Conservation (phyloP, 2,797 vertebrate genomes). For the Rhinoraja longicauda region DNA sequence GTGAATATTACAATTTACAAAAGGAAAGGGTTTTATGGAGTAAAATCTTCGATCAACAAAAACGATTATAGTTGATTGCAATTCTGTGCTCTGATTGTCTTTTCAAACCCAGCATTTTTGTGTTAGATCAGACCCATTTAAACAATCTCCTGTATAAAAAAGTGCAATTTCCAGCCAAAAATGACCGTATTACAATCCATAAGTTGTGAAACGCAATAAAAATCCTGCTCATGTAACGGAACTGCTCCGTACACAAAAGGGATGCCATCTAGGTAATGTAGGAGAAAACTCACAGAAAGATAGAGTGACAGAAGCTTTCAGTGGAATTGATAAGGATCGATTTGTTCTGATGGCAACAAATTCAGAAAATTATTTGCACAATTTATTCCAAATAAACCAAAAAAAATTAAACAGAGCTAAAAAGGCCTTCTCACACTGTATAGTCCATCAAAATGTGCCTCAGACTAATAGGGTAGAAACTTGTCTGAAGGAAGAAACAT, state of each 20-base stretch:
- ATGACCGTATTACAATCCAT: neutral
- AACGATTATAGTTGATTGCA: neutral
- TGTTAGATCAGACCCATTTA: neutral
- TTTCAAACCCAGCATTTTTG: neutral
- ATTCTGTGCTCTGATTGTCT: neutral
- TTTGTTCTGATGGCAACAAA: neutral
- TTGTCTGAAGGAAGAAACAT: neutral
- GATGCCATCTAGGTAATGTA: neutral
- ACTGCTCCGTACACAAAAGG: neutral
- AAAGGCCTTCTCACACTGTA: neutral
- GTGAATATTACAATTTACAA: neutral
- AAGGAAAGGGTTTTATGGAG: neutral
- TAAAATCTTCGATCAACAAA: neutral
- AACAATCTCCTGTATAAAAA: neutral
- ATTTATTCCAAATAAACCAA: neutral
- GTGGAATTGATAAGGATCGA: neutral
- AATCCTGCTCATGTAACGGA: neutral
- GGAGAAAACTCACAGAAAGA: neutral
- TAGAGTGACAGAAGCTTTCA: neutral
- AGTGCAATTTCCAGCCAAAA: neutral
- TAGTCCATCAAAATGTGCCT: neutral
- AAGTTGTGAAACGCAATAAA: neutral
- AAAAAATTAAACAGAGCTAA: neutral
- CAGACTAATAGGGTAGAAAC: too few relatives aligned
- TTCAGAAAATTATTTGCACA: neutral